Conservation (phyloP, 1,140 invertebrate genomes). For the Bradysia coprophila region DNA sequence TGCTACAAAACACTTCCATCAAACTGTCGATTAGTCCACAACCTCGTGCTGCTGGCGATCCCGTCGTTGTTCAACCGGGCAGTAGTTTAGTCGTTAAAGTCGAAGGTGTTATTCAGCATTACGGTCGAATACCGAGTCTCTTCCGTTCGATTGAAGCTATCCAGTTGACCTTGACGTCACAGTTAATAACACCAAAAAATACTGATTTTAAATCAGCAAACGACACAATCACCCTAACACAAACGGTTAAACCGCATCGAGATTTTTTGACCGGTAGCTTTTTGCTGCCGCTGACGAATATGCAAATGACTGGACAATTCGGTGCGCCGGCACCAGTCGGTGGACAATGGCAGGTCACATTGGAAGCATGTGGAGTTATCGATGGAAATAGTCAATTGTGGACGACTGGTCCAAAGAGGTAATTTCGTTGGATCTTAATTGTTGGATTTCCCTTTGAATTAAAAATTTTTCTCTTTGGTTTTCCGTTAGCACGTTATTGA, state of each 20-base stretch:
- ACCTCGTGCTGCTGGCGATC: conserved; percentile 54
- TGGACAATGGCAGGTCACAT: conserved; percentile 20
- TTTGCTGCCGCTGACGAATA: conserved; percentile 29
- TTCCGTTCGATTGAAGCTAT: conserved; percentile 52
- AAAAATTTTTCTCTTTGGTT: neutral
- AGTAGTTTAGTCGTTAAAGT: conserved; percentile 70
- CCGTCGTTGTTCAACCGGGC: conserved; percentile 52
- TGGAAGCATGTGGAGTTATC: conserved; percentile 20
- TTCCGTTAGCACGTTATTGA: conserved; percentile 17
- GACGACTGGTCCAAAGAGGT: conserved; percentile 19
- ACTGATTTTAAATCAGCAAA: conserved; percentile 28
- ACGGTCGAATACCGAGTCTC: conserved; percentile 35
- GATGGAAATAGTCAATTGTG: conserved; percentile 20
- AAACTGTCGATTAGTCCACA: conserved; percentile 71
- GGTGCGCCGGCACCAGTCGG: conserved; percentile 16
- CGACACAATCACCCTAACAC: conserved; percentile 33
- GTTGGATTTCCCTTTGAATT: neutral
- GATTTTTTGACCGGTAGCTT: conserved; percentile 70
- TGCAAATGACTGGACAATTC: neutral
- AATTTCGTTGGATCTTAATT: neutral
- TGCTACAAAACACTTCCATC: conserved; percentile 61
- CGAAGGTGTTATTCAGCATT: conserved; percentile 66
- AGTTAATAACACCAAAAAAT: conserved; percentile 30
- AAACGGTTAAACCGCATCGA: conserved; percentile 51
- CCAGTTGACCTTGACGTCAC: conserved; percentile 46